A percentile compares a stretch with the other conserved stretches of the same genome.
phyloP scores from a whole-genome alignment of 30 jellyfish, hydroid and myxozoan species.

The Pseudorhiza aurosa region DNA sequence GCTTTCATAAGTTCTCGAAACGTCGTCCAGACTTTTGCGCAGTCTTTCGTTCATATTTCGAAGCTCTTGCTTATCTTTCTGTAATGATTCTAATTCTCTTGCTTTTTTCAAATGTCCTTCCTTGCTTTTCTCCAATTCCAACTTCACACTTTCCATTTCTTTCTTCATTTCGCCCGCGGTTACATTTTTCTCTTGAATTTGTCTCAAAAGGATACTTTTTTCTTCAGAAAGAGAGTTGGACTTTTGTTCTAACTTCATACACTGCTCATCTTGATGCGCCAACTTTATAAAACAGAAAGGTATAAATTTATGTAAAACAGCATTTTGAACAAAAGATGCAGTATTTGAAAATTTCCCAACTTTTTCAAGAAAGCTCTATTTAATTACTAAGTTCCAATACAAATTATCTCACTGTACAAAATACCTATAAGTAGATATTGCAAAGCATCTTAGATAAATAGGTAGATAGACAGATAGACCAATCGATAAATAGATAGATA shows the following conservation, averaged over 20 bases:
- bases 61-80: slow-evolving; percentile 50
- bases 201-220: slow-evolving; percentile 7
- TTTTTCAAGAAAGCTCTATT: too few species aligned
- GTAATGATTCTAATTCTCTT: slow-evolving; percentile 16
- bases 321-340: too few species aligned
- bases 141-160: slow-evolving; percentile 19
- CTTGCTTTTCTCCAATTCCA: neutral
- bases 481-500: too few species aligned
- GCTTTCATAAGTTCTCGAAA: slow-evolving; percentile 56
- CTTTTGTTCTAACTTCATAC: neutral
- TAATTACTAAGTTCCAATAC: too few species aligned
- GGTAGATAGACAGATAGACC: too few species aligned
- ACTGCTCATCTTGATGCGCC: neutral
- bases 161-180: slow-evolving; percentile 3
- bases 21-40: slow-evolving; percentile 71
- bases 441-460: too few species aligned
- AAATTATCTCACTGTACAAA: neutral
- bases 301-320: too few species aligned
- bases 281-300: neutral
- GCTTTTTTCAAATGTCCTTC: neutral
- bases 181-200: slow-evolving; percentile 32
- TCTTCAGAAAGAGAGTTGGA: slow-evolving; percentile 10
- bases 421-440: too few species aligned
- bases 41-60: slow-evolving; percentile 70
- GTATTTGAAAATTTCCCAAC: too few species aligned